Base-by-base conservation (phyloP, 2,888 invertebrate species). In the Brachyptera putata region DNA sequence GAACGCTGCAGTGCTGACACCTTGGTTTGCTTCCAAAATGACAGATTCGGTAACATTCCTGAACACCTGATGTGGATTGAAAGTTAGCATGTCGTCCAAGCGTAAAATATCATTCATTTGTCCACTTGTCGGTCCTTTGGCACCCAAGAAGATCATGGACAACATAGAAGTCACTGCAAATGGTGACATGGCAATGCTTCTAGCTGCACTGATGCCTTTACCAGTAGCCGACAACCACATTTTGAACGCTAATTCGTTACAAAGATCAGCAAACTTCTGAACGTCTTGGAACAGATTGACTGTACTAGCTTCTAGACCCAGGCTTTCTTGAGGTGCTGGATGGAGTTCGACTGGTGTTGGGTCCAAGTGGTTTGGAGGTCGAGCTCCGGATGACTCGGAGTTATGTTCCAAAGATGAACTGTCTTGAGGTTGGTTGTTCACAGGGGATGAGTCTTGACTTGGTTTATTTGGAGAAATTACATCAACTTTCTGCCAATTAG, bases 101-200 rank as follows among this genome's bases (percentile, higher is more conserved):
- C 85, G 84, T 0, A 93, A 76, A 11, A 93, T 83, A 69, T 91
- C 91, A 70, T 93, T 92, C 88, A 94, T 91, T 79, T 92, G 91
- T 0, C 89, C 91, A 0, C 93, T 92, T 0, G 93, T 93, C 1
- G 89, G 83, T 1, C 92, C 92, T 66, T 89, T 80, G 0, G 93
- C 91, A 0, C 92, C 92, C 68, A 93, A 80, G 72, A 92, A 93
- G 62, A 93, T 86, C 92, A 93, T 92, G 0, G 91, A 90, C n/a
- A 93, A 74, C 76, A 91, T 83, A 1, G 92, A 91, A 1, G 89
- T 89, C 59, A 90, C 81, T 0, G 91, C 90, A 69, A 91, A 93
- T 0, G 92, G 92, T 0, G 91, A 91, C 16, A 92, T 74, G 9
- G 91, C 84, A 66, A 92, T 79, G 67, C 91, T 91, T 68, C 91